These are phyloP conservation scores for Pygoscelis adeliae DNA, from an alignment of 2,113 vertebrate genomes.

Conservation along the genomic window DNA sequence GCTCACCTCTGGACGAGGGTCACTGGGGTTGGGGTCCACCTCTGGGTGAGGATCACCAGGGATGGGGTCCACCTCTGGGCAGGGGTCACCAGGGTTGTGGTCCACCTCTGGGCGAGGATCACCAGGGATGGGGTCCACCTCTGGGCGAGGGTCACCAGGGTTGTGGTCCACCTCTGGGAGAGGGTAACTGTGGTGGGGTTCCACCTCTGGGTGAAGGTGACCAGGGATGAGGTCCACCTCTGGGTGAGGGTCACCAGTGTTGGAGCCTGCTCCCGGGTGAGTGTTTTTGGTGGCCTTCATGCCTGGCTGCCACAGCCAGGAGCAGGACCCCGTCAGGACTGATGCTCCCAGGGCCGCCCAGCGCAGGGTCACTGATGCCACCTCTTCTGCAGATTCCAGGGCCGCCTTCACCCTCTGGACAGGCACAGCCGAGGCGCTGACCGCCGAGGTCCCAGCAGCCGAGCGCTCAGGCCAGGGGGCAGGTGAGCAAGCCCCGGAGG, in stretches of 20 bases:
- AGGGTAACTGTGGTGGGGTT: neutral
- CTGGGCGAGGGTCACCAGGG: no score
- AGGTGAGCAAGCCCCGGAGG: constrained; percentile 9
- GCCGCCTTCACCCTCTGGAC: neutral
- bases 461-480: neutral
- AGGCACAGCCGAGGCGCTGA: neutral
- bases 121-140: neutral
- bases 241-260: neutral
- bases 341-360: accelerated
- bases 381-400: neutral
- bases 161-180: no score
- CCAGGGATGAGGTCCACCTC: accelerated
- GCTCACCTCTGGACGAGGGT: neutral
- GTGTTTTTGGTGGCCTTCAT: neutral
- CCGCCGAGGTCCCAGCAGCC: accelerated
- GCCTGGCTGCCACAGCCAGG: neutral
- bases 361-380: accelerated
- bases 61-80: neutral
- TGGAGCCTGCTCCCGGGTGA: neutral
- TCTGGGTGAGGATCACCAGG: neutral
- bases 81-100: accelerated
- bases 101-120: accelerated
- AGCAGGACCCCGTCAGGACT: neutral
- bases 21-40: no score
- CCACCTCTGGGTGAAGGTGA: neutral